These are phyloP conservation scores for Diachasma alloeum DNA, from an alignment of 1,140 invertebrate genomes.

Conservation along the genomic window DNA sequence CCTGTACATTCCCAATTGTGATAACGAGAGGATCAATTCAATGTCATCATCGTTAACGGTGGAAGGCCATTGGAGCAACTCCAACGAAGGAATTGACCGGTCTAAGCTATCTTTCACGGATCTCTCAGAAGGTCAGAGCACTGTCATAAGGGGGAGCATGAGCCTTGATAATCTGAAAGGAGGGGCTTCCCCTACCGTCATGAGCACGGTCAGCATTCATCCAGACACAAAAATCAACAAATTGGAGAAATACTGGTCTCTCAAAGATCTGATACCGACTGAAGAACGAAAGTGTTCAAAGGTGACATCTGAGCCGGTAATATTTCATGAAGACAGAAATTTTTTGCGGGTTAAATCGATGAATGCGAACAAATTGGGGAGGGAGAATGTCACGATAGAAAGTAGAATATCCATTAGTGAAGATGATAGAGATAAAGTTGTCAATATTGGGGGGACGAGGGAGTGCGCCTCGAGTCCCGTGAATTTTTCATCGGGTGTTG, in stretches of 20 bases:
- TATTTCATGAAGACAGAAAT: conserved; percentile 36
- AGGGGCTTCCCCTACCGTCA: conserved; percentile 49
- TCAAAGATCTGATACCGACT: conserved; percentile 49
- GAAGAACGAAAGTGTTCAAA: conserved; percentile 42
- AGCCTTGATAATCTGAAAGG: conserved; percentile 47
- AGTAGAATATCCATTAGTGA: conserved; percentile 44
- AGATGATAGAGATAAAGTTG: neutral
- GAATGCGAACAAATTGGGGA: conserved; percentile 12
- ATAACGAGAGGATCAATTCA: conserved; percentile 12
- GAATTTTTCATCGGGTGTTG: conserved; percentile 27
- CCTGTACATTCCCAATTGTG: conserved; percentile 50
- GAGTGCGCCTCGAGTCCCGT: conserved; percentile 24
- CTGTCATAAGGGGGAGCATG: conserved; percentile 13
- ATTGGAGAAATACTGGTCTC: conserved; percentile 52
- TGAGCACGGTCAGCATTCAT: conserved; percentile 43
- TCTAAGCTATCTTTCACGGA: neutral
- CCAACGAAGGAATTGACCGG: neutral
- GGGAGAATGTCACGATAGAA: conserved; percentile 38
- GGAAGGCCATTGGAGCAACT: neutral
- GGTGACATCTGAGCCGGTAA: conserved; percentile 50
- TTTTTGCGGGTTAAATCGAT: conserved; percentile 33
- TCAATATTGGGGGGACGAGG: neutral
- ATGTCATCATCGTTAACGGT: conserved; percentile 20
- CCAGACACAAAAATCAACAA: conserved; percentile 44
- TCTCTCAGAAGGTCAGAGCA: neutral